Conservation (phyloP, 2,113 vertebrate species). For the Anser brachyrhynchus region DNA sequence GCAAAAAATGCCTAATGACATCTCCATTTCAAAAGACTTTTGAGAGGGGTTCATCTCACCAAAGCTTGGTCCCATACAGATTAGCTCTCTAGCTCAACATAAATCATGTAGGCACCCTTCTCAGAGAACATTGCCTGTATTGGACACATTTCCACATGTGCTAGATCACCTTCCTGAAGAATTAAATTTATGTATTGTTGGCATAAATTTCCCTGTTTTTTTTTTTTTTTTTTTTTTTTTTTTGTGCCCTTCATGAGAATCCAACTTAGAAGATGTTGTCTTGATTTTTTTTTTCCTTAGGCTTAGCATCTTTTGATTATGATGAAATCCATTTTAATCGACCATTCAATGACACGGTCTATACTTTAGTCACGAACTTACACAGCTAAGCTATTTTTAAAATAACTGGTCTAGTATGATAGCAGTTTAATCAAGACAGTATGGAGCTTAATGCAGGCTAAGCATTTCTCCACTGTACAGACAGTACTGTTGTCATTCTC, state of each 20-base stretch:
- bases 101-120: not conserved
- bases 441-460: slow-evolving; percentile 21
- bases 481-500: not conserved
- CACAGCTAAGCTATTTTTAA: slow-evolving; percentile 51
- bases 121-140: not conserved
- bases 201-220: not conserved
- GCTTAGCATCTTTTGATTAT: not conserved
- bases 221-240: not conserved
- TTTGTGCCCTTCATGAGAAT: not conserved
- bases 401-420: not conserved
- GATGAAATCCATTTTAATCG: slow-evolving; percentile 32
- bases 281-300: not conserved
- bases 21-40: not conserved
- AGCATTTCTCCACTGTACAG: slow-evolving; percentile 6
- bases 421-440: slow-evolving; percentile 36
- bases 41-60: not conserved
- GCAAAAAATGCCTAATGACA: not conserved
- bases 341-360: not conserved
- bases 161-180: not conserved
- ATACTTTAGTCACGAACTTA: slow-evolving; percentile 40
- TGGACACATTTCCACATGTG: not conserved
- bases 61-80: not conserved
- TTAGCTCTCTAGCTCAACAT: not conserved
- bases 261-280: not conserved
- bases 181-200: not conserved